Evolutionary conservation across 2,888 invertebrate species (phyloP).

Genomic region (Endotricha flammealis): DNA sequence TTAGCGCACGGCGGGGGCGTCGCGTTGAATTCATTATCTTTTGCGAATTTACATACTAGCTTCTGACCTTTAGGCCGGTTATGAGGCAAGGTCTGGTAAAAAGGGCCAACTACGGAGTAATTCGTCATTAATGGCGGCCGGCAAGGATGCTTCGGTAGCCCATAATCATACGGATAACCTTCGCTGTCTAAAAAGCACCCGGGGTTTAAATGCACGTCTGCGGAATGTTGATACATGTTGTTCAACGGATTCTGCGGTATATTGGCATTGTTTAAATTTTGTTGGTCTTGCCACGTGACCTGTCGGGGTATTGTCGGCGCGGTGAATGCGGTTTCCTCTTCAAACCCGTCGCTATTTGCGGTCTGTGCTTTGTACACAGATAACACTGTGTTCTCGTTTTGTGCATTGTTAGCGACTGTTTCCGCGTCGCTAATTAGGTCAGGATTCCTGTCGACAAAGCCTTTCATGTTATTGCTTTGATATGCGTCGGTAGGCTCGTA

Average conservation of each 20-base stretch:
- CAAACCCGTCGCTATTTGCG: slow-evolving; percentile 52
- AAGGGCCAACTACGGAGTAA: slow-evolving; percentile 67
- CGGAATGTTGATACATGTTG: slow-evolving; percentile 81
- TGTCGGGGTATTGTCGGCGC: slow-evolving; percentile 64
- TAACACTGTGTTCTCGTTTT: slow-evolving; percentile 64
- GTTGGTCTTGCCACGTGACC: slow-evolving; percentile 78
- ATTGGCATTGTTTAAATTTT: slow-evolving; percentile 58
- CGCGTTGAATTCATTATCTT: slow-evolving; percentile 69
- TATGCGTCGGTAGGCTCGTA: slow-evolving; percentile 76
- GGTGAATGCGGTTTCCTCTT: slow-evolving; percentile 65
- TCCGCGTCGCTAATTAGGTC: slow-evolving; percentile 89
- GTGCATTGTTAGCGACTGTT: slow-evolving; percentile 72
- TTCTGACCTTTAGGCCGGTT: slow-evolving; percentile 80
- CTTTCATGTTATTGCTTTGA: slow-evolving; percentile 70
- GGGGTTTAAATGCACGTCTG: slow-evolving; percentile 86
- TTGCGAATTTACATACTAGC: slow-evolving; percentile 68
- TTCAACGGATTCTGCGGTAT: slow-evolving; percentile 70
- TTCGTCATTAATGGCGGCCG: slow-evolving; percentile 66
- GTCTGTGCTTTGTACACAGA: slow-evolving; percentile 67
- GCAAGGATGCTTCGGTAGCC: slow-evolving; percentile 82
- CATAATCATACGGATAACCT: slow-evolving; percentile 88
- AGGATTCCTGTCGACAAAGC: slow-evolving; percentile 84
- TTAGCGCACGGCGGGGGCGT: slow-evolving; percentile 54
- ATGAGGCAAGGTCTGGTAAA: slow-evolving; percentile 88
- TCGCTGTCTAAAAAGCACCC: slow-evolving; percentile 87